Conservation (phyloP, 2,797 vertebrate genomes). For the Cephalopachus bancanus region DNA sequence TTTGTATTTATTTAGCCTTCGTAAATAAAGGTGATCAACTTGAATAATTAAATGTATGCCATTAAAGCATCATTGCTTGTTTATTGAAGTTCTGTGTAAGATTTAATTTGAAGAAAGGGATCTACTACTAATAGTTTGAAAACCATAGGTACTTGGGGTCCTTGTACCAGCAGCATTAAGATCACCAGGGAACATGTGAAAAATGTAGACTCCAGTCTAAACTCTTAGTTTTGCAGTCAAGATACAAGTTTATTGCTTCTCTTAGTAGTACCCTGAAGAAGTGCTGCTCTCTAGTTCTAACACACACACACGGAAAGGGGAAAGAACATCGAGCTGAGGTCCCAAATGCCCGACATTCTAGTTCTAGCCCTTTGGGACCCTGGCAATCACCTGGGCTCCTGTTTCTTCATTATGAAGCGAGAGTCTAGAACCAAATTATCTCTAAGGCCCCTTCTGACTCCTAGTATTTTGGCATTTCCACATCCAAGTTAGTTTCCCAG, state of each 20-base stretch:
- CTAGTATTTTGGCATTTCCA: not conserved
- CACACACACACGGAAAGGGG: not conserved
- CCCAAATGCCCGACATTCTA: not conserved
- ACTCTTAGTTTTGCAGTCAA: not conserved
- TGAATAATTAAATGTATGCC: slow-evolving; percentile 10
- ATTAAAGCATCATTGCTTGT: not conserved
- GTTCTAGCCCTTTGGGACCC: not conserved
- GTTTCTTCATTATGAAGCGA: not conserved
- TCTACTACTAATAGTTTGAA: not conserved
- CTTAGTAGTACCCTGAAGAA: not conserved
- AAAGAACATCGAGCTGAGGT: not conserved
- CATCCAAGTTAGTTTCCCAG: not conserved
- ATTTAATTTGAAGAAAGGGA: slow-evolving; percentile 44
- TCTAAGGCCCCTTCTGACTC: not conserved
- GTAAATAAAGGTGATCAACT: not conserved
- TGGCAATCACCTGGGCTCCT: not conserved
- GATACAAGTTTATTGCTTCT: not conserved
- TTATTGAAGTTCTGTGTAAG: not conserved
- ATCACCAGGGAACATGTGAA: not conserved
- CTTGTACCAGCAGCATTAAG: not conserved
- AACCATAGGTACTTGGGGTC: not conserved
- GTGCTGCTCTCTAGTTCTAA: not conserved
- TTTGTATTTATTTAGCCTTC: slow-evolving; percentile 32
- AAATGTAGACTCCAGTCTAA: not conserved
- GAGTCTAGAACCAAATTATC: not conserved